Evolutionary conservation across 2,888 invertebrate species (phyloP).

Genomic region (Torymus auratus): DNA sequence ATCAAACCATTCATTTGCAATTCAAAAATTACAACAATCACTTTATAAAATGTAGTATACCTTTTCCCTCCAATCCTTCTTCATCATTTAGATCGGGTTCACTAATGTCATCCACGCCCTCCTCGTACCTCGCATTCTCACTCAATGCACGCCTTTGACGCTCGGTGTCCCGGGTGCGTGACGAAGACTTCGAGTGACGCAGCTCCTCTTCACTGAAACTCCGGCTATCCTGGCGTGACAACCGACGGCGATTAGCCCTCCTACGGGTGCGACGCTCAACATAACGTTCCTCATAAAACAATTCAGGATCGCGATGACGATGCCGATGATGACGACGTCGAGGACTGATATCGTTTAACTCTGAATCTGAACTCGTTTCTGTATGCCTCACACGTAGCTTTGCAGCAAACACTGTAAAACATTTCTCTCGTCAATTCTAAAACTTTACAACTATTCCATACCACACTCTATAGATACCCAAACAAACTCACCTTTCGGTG

Average conservation of each 20-base stretch:
- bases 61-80: constrained; percentile 4
- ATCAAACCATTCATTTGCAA: background rate
- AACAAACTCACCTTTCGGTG: constrained; percentile 67
- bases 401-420: constrained; percentile 67
- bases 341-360: constrained; percentile 64
- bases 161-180: constrained; percentile 60
- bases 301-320: constrained; percentile 64
- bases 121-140: constrained; percentile 71
- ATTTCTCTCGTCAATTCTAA: background rate
- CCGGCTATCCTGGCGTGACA: constrained; percentile 72
- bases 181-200: constrained; percentile 75
- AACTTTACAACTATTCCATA: background rate
- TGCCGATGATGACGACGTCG: constrained; percentile 52
- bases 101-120: constrained; percentile 59
- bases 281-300: constrained; percentile 73
- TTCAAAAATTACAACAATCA: background rate
- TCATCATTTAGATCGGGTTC: background rate
- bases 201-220: constrained; percentile 75
- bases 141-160: constrained; percentile 67
- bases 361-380: constrained; percentile 69
- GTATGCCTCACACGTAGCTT: constrained; percentile 71
- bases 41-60: constrained; percentile 4
- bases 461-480: background rate
- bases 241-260: constrained; percentile 64
- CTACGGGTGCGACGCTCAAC: constrained; percentile 69